phyloP scores from a whole-genome alignment of 2,888 invertebrate genomes.

The Polydrusus cervinus region DNA sequence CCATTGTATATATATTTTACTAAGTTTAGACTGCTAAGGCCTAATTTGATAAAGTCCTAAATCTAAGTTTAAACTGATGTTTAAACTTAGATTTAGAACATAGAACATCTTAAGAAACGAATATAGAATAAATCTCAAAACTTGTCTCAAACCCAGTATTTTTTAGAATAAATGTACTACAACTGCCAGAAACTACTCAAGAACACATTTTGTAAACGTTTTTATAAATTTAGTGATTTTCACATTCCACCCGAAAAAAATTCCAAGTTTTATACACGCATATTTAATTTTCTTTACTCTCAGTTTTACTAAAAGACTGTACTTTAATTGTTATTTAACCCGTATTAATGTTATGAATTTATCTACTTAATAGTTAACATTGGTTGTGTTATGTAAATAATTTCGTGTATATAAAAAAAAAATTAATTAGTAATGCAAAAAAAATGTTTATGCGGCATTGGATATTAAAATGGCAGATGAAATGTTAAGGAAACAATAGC shows the following conservation, averaged over 20 bases:
- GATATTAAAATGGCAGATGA: neutral
- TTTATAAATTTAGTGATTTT: neutral
- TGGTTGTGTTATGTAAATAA: conserved; percentile 25
- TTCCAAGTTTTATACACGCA: conserved; percentile 12
- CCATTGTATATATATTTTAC: too few relatives aligned
- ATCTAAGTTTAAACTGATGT: too few relatives aligned
- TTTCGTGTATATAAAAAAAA: conserved; percentile 3
- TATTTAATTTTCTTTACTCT: neutral
- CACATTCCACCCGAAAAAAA: neutral
- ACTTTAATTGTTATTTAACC: conserved; percentile 15
- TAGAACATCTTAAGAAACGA: neutral
- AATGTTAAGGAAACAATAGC: neutral
- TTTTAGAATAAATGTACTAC: neutral
- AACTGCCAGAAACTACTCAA: conserved; percentile 13
- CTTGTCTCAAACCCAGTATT: neutral
- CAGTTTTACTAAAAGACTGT: conserved; percentile 27
- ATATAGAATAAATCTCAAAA: neutral
- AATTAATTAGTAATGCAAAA: neutral
- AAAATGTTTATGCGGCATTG: neutral
- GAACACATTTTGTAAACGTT: conserved; percentile 6
- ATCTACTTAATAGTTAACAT: neutral
- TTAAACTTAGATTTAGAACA: too few relatives aligned
- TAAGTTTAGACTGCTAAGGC: too few relatives aligned
- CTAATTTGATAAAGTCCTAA: too few relatives aligned
- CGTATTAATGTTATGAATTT: neutral